Evolutionary conservation across 1,140 invertebrate genomes (phyloP).

Genomic region (Gonioctena quinquepunctata): DNA sequence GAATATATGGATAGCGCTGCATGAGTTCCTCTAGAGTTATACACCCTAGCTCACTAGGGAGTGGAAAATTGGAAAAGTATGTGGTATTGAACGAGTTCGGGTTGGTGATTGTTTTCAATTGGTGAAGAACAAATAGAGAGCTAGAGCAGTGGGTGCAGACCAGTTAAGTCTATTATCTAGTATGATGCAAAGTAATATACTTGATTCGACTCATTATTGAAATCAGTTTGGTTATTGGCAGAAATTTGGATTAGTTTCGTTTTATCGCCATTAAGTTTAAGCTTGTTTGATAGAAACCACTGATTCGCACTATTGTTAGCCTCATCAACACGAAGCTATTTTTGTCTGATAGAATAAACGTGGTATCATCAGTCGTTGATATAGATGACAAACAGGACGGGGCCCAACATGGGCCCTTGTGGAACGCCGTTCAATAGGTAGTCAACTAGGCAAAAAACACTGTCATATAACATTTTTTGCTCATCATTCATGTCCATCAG

Average conservation of each 20-base stretch:
- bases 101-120: neutral
- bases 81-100: neutral
- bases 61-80: neutral
- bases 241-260: neutral
- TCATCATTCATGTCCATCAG: too few relatives aligned
- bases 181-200: neutral
- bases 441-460: too few relatives aligned
- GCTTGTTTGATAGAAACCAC: neutral
- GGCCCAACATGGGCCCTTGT: too few relatives aligned
- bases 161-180: too few relatives aligned
- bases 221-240: neutral
- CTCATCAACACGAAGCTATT: neutral
- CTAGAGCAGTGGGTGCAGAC: too few relatives aligned
- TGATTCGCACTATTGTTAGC: neutral
- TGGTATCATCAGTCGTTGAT: too few relatives aligned
- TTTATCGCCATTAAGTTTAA: neutral
- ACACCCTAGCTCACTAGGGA: neutral
- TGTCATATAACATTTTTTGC: too few relatives aligned
- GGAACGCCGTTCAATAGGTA: too few relatives aligned
- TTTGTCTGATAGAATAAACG: too few relatives aligned
- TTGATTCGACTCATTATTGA: neutral
- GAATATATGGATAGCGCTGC: too few relatives aligned
- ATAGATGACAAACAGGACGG: too few relatives aligned
- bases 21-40: neutral
- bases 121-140: too few relatives aligned